phyloP scores from a whole-genome alignment of 2,888 invertebrate genomes.

The Chymomyza procnemis region DNA sequence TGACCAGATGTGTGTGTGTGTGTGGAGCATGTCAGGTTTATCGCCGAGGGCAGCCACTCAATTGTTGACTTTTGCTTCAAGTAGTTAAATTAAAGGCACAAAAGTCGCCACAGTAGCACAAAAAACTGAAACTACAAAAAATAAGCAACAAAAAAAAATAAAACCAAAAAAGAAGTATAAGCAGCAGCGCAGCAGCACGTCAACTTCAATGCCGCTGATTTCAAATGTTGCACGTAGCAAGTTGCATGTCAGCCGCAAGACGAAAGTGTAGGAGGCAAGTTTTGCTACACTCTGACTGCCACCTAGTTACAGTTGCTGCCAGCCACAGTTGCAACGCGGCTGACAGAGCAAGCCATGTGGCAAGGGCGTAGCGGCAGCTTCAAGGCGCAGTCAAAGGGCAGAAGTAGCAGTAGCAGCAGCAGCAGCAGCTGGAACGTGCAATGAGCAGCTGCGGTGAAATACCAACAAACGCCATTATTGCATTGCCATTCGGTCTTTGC shows the following conservation, averaged over 20 bases:
- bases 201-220: slow-evolving; percentile 29
- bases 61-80: slow-evolving; percentile 67
- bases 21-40: slow-evolving; percentile 41
- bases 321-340: slow-evolving; percentile 28
- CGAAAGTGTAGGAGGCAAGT: slow-evolving; percentile 21
- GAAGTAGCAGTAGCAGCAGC: background rate
- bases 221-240: slow-evolving; percentile 39
- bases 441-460: slow-evolving; percentile 47
- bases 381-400: slow-evolving; percentile 4
- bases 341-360: background rate
- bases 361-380: background rate
- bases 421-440: slow-evolving; percentile 44
- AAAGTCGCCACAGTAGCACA: background rate
- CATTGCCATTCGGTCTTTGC: slow-evolving; percentile 50
- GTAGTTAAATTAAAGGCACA: slow-evolving; percentile 23
- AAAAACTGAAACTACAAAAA: slow-evolving; percentile 41
- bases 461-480: slow-evolving; percentile 54
- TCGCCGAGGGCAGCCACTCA: slow-evolving; percentile 57
- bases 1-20: background rate
- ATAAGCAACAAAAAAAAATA: slow-evolving; percentile 21
- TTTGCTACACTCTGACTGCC: slow-evolving; percentile 14
- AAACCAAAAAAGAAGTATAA: background rate
- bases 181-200: slow-evolving; percentile 20
- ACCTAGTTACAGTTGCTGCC: slow-evolving; percentile 46
- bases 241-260: slow-evolving; percentile 20